Evolutionary conservation across 2,797 vertebrate species (phyloP).

Genomic region (Craterocephalus amniculus): DNA sequence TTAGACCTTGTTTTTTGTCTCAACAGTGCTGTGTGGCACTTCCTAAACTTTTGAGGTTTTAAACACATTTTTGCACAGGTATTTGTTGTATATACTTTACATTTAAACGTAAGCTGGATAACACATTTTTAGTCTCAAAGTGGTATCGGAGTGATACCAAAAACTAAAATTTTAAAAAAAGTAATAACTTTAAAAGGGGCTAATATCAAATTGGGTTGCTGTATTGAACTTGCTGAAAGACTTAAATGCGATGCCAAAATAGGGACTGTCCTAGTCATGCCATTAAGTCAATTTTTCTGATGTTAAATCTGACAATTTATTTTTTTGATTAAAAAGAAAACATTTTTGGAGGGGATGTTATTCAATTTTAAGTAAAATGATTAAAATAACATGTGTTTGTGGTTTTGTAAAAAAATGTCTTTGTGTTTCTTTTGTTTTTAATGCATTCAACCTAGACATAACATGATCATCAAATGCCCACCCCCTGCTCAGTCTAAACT

Average conservation of each 20-base stretch:
- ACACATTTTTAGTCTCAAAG: slow-evolving; percentile 37
- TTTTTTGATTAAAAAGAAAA: slow-evolving; percentile 35
- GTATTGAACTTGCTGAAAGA: slow-evolving; percentile 29
- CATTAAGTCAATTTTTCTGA: slow-evolving; percentile 29
- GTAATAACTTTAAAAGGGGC: slow-evolving; percentile 9
- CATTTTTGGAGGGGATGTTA: slow-evolving; percentile 31
- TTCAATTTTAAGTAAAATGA: slow-evolving; percentile 65
- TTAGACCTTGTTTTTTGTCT: slow-evolving; percentile 19
- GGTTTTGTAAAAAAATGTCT: too few species aligned
- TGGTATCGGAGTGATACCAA: slow-evolving; percentile 3
- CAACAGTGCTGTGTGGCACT: slow-evolving; percentile 31
- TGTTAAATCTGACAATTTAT: slow-evolving; percentile 30
- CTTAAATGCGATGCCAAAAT: slow-evolving; percentile 50
- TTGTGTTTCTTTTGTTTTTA: neutral
- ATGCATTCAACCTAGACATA: neutral
- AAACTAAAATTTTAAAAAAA: neutral
- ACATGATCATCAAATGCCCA: neutral
- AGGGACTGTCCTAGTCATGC: slow-evolving; percentile 10
- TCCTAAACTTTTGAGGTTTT: slow-evolving; percentile 31
- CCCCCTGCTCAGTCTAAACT: neutral
- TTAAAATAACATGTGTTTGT: slow-evolving; percentile 44
- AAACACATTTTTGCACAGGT: slow-evolving; percentile 57
- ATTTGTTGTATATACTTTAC: slow-evolving; percentile 40
- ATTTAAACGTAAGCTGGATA: slow-evolving; percentile 11
- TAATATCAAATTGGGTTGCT: slow-evolving; percentile 9